Conservation (phyloP, 2,888 invertebrate species). For the Megamerina dolium region DNA sequence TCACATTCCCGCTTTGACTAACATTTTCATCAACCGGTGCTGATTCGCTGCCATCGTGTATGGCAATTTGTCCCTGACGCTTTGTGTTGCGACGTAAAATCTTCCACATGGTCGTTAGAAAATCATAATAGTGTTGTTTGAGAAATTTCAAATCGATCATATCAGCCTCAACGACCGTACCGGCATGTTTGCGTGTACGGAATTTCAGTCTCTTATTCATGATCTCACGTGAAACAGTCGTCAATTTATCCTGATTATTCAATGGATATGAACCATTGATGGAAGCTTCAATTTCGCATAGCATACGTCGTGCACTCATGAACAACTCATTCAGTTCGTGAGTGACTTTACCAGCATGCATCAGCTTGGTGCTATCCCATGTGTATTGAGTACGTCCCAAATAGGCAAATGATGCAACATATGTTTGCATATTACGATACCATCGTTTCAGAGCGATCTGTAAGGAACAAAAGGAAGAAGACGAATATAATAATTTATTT, state of each 20-base stretch:
- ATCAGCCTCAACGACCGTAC: conserved; percentile 18
- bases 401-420: conserved; percentile 39
- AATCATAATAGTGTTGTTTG: conserved; percentile 32
- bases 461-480: conserved; percentile 14
- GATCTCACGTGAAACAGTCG: conserved; percentile 18
- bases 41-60: neutral
- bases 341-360: conserved; percentile 21
- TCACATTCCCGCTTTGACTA: neutral
- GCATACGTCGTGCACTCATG: conserved; percentile 32
- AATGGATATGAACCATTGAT: conserved; percentile 35
- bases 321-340: conserved; percentile 35
- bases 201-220: conserved; percentile 32
- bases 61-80: too few species aligned
- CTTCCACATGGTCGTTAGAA: conserved; percentile 28
- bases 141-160: conserved; percentile 32
- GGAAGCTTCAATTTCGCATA: conserved; percentile 44
- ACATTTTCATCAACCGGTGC: neutral
- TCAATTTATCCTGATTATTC: conserved; percentile 25
- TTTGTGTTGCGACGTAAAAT: conserved; percentile 20
- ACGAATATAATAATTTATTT: too few species aligned
- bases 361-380: conserved; percentile 27
- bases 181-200: conserved; percentile 26
- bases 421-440: conserved; percentile 41
- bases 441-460: conserved; percentile 40
- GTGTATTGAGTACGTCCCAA: conserved; percentile 34